Conservation (phyloP, 2,888 invertebrate species). For the Alcis repandata region DNA sequence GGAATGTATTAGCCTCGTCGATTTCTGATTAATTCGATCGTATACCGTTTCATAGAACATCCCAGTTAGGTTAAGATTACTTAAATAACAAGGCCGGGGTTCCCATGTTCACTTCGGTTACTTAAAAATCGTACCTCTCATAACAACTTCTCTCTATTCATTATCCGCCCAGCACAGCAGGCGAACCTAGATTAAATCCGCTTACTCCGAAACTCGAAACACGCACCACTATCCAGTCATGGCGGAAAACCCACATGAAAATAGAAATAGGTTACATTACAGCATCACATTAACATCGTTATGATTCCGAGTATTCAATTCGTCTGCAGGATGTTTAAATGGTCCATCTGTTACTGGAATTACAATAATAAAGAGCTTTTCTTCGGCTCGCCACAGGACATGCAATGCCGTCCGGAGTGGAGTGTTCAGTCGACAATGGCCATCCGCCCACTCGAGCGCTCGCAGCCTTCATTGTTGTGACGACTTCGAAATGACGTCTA, state of each 20-base stretch:
- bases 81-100: background rate
- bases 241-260: conserved; percentile 24
- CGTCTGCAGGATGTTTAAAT: conserved; percentile 31
- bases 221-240: conserved; percentile 2
- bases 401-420: conserved; percentile 11
- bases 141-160: background rate
- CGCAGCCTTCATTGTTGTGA: conserved; percentile 43
- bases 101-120: background rate
- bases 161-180: background rate
- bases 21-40: background rate
- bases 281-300: conserved; percentile 15
- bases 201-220: background rate
- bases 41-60: background rate
- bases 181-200: conserved; percentile 3
- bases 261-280: conserved; percentile 19
- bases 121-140: background rate
- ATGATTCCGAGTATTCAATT: conserved; percentile 23
- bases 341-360: conserved; percentile 28
- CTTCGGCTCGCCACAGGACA: conserved; percentile 18
- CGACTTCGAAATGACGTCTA: conserved; percentile 41
- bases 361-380: conserved; percentile 31
- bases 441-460: conserved; percentile 38
- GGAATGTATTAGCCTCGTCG: background rate
- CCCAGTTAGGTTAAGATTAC: background rate
- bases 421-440: conserved; percentile 37